A percentile compares a stretch with the other conserved stretches of the same genome.
Evolutionary conservation across 2,797 vertebrate genomes (phyloP).

Genomic region (Centroberyx gerrardi): DNA sequence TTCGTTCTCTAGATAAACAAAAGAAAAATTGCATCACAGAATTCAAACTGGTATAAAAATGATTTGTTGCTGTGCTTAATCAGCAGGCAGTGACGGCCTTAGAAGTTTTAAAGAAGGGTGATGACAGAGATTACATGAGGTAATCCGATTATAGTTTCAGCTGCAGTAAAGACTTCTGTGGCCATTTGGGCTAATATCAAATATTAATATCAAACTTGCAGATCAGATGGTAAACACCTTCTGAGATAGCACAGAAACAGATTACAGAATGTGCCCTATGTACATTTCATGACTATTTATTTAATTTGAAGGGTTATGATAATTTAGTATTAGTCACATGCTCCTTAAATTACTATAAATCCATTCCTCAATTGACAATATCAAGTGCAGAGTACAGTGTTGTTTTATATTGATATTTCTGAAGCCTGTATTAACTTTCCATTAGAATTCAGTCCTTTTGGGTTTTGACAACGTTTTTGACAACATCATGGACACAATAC

Average conservation of each 20-base stretch:
- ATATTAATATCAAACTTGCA: not conserved
- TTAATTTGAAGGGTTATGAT: not conserved
- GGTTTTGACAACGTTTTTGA: constrained; percentile 3
- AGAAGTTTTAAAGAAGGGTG: not conserved
- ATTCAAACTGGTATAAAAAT: constrained; percentile 13
- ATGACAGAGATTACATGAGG: constrained; percentile 27
- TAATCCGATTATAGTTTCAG: constrained; percentile 13
- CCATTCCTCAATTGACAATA: not conserved
- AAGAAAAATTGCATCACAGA: not conserved
- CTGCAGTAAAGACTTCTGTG: constrained; percentile 15
- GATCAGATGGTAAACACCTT: not conserved
- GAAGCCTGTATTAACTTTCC: not conserved
- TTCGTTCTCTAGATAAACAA: not conserved
- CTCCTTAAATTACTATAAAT: not conserved
- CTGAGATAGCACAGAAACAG: not conserved
- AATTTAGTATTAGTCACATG: not conserved
- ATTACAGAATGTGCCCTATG: not conserved
- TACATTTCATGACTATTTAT: not conserved
- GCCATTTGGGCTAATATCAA: not conserved
- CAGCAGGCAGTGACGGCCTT: not conserved
- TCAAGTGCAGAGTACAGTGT: not conserved
- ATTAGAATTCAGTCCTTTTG: not conserved
- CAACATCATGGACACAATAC: constrained; percentile 16
- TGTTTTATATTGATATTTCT: constrained; percentile 1
- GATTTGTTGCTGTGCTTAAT: not conserved